Evolutionary conservation across 2,113 vertebrate genomes (phyloP), one percentile per base, ranked within the genome.

Genomic region (Anser cygnoides): DNA sequence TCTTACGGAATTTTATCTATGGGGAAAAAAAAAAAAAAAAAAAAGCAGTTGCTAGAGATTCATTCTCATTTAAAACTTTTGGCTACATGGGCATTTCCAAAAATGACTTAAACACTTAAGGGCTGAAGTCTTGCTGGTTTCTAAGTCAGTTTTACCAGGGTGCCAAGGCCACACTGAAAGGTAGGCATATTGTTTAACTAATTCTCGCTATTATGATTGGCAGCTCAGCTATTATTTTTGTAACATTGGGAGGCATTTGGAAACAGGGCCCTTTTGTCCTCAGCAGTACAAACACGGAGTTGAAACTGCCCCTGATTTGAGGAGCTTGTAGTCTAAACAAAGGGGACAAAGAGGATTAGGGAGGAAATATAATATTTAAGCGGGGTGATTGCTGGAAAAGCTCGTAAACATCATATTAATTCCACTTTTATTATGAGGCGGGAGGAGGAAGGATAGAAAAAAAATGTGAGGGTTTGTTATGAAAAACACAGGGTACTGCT

Each of bases 261-360:
- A 87, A 90, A 76, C 39, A 87, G 35, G 49, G 19, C 9, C 16
- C 18, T 57, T 92, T 88, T 79, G 57, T 96, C 33, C 41, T 87
- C 61, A 52, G 39, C 13, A 78, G 13, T 52, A 49, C 20, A 95
- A 77, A 84, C 13, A 39, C 5, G 11, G 21, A 89, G 73, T 19
- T 91, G 54, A 92, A 94, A 73, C 13, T 31, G 44, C 72, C 28
- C 20, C 57, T 93, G 35, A 49, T 39, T 84, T 75, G 58, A 91
- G 81, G 39, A 96, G 16, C 49, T 65, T 78, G 49, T 63, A 93
- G 77, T 73, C 54, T 95, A 96, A 96, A 92, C 62, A 93, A 95
- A 79, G 7, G 11, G 17, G 39, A 17, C 44, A 94, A 87, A 89
- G 52, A 91, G 65, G 44, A 92, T 89, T 66, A 75, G 50, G 31